Percentiles rank a stretch among this genome's conserved stretches.
Conservation (phyloP, 2,888 invertebrate genomes). For the Cenopis cana region DNA sequence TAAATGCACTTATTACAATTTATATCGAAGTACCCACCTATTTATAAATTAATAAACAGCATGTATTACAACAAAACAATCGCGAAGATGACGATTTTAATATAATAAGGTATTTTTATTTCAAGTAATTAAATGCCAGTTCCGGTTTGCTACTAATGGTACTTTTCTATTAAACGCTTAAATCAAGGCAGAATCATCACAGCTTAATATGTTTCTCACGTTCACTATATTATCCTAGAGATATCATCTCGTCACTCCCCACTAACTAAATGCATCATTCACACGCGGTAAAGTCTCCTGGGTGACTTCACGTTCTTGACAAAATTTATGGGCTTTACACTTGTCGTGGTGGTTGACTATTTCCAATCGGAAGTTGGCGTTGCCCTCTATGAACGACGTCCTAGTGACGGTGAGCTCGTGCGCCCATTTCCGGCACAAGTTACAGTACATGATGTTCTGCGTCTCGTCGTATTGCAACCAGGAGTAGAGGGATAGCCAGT, state of each 20-base stretch:
- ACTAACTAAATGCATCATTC: constrained; percentile 30
- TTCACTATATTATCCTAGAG: constrained; percentile 10
- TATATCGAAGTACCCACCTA: constrained; percentile 34
- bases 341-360: constrained; percentile 92
- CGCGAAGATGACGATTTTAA: constrained; percentile 19
- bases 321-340: constrained; percentile 90
- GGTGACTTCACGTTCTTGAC: constrained; percentile 78
- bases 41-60: not conserved
- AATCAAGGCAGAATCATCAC: constrained; percentile 26
- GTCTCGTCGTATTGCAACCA: constrained; percentile 90
- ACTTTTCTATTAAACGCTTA: constrained; percentile 16
- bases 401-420: constrained; percentile 88
- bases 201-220: constrained; percentile 18
- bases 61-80: constrained; percentile 8
- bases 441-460: constrained; percentile 90
- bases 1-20: not conserved
- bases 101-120: constrained; percentile 18
- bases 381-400: constrained; percentile 92
- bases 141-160: constrained; percentile 21
- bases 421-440: constrained; percentile 90
- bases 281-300: constrained; percentile 45
- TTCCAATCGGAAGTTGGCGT: constrained; percentile 90
- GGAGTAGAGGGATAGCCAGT: constrained; percentile 88
- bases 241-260: not conserved
- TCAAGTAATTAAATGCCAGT: constrained; percentile 27